Evolutionary conservation across 2,113 vertebrate genomes (phyloP).

Genomic region (Falco punctatus): DNA sequence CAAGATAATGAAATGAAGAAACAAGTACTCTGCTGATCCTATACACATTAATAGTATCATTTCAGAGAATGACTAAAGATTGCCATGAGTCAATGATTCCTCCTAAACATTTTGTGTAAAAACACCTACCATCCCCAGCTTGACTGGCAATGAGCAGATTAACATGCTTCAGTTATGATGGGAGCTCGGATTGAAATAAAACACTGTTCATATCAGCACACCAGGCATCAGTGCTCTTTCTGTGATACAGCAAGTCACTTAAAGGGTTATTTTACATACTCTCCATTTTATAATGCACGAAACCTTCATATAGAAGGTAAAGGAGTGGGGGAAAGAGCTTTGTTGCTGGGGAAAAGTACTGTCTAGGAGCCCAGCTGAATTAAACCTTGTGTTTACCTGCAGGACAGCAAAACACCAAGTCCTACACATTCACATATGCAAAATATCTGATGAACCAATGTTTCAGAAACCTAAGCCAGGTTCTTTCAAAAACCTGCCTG

Average conservation of each 20-base stretch:
- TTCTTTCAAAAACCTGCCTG: background rate
- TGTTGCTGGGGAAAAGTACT: background rate
- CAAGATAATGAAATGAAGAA: slow-evolving; percentile 43
- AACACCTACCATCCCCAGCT: slow-evolving; percentile 56
- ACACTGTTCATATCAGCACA: background rate
- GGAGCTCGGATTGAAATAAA: slow-evolving; percentile 28
- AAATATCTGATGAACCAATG: background rate
- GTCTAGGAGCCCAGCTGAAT: background rate
- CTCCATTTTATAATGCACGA: background rate
- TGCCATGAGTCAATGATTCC: slow-evolving; percentile 53
- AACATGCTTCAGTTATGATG: slow-evolving; percentile 15
- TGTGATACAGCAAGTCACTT: background rate
- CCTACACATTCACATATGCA: background rate
- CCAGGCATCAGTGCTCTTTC: background rate
- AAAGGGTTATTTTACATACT: background rate
- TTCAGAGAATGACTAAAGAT: slow-evolving; percentile 58
- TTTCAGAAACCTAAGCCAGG: background rate
- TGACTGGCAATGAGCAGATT: slow-evolving; percentile 56
- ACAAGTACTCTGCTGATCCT: slow-evolving; percentile 24
- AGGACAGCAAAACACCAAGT: background rate
- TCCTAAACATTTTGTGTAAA: slow-evolving; percentile 64
- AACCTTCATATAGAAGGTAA: background rate
- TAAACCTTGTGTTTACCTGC: background rate
- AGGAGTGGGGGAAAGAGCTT: background rate
- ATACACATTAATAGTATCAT: slow-evolving; percentile 38